phyloP scores from a whole-genome alignment of 2,113 vertebrate species.

The Stegastes partitus region DNA sequence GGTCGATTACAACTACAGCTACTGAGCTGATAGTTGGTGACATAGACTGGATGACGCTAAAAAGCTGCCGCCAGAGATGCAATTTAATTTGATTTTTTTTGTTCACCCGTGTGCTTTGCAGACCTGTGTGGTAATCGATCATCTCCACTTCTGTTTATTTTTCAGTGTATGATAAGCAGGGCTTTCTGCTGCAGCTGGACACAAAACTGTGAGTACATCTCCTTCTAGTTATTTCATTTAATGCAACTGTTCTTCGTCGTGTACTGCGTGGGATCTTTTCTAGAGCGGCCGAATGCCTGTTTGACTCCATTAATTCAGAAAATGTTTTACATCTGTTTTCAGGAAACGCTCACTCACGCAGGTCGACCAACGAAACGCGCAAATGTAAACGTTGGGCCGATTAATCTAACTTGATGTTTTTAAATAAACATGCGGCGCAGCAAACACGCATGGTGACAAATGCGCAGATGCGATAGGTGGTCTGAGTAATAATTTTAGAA shows the following conservation, averaged over 20 bases:
- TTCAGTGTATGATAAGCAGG: constrained; percentile 95
- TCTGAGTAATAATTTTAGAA: constrained; percentile 37
- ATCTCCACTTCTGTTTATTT: constrained; percentile 42
- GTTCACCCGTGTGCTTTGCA: not conserved
- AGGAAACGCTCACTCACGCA: constrained; percentile 28
- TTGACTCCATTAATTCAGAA: constrained; percentile 31
- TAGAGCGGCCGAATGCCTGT: constrained; percentile 13
- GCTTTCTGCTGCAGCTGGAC: constrained; percentile 95
- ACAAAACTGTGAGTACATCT: constrained; percentile 93
- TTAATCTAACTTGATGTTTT: constrained; percentile 55
- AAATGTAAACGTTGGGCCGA: constrained; percentile 55
- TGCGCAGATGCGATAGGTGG: constrained; percentile 10
- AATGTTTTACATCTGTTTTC: constrained; percentile 46
- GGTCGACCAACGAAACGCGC: constrained; percentile 43
- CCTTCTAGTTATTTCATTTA: constrained; percentile 8
- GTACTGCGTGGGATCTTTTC: not conserved
- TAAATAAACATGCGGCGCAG: constrained; percentile 43
- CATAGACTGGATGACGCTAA: constrained; percentile 36
- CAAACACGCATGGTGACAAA: constrained; percentile 30
- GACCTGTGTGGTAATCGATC: constrained; percentile 7
- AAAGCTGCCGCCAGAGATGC: not conserved
- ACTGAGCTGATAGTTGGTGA: constrained; percentile 65
- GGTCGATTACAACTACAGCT: constrained; percentile 66
- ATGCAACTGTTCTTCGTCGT: not conserved
- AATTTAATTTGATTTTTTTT: not conserved